Percentiles rank a stretch among this genome's conserved stretches.
These are phyloP conservation scores for Hemithea aestivaria DNA, from an alignment of 2,888 invertebrate genomes.

Conservation along the genomic window DNA sequence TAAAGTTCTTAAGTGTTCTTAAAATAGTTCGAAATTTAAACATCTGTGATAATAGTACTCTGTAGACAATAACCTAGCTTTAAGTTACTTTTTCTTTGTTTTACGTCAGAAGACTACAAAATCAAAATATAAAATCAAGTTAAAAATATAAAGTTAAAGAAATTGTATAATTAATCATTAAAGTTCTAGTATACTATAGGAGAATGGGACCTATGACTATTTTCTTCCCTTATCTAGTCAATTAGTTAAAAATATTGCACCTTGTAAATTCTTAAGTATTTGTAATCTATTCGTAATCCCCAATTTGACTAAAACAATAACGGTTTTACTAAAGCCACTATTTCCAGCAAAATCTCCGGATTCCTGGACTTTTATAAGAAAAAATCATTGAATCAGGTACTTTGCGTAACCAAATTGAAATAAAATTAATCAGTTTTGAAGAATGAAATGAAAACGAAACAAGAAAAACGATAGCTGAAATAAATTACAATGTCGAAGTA, in stretches of 20 bases:
- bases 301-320: constrained; percentile 1
- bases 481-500: no score
- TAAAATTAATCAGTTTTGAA: constrained; percentile 35
- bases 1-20: no score
- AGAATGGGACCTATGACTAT: constrained; percentile 24
- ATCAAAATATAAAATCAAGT: not conserved
- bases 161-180: constrained; percentile 4
- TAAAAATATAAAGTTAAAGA: constrained; percentile 3
- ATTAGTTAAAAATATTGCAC: constrained; percentile 11
- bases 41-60: constrained; percentile 31
- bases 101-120: constrained; percentile 18
- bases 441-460: constrained; percentile 3
- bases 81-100: constrained; percentile 20
- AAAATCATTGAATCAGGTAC: constrained; percentile 69
- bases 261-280: not conserved
- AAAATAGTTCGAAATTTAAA: no score
- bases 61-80: constrained; percentile 20
- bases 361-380: constrained; percentile 63
- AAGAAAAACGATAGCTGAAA: not conserved
- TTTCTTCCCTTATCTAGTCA: constrained; percentile 22
- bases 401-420: constrained; percentile 29
- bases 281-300: constrained; percentile 9
- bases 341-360: constrained; percentile 41
- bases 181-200: constrained; percentile 6
- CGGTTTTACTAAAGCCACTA: constrained; percentile 15